Base-by-base conservation (phyloP, 2,888 invertebrate genomes). In the Spodoptera littoralis region DNA sequence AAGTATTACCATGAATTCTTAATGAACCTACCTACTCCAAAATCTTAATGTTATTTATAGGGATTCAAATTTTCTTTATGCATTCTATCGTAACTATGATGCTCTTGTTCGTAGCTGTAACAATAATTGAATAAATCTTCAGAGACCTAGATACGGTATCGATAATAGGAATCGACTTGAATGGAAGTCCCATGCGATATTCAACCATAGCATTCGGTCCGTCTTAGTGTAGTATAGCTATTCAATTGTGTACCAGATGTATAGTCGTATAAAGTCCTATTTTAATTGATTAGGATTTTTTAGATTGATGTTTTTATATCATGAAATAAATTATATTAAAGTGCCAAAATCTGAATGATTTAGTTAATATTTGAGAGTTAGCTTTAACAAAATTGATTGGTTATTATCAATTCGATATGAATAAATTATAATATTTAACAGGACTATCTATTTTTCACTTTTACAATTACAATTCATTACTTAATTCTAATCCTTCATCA, bases 101-200 rank as follows among this genome's bases (percentile, higher is more conserved):
- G 18, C 44, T 46, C 49, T 30, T 43, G 11, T 43, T 13, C 22
- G 56, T 50, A 60, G 53, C 51, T 51, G 60, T 13, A 56, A 60
- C 46, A 63, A 54, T 75, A 70, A 75, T 72, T 71, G 63, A 60
- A 74, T 74, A 63, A 60, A 60, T 70, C 62, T 60, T 11, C 47
- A 1, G 51, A 51, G 60, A 61, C 60, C 62, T 52, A 69, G 56
- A 64, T 73, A 70, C 53, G 61, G 66, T 4, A 8, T 4, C 51
- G 54, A 73, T 73, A 70, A 76, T 76, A 56, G 70, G 46, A 60
- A 36, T 27, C 36, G 48, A 60, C 52, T 47, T 73, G 54, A 73
- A 73, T 76, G 36, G 60, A 60, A 53, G 45, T 76, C 73, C 73
- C 73, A 64, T 64, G 76, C 48, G 73, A 45, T 70, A 48, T 70